Base-by-base conservation (phyloP, 2,797 vertebrate species). In the Bufotes viridis region DNA sequence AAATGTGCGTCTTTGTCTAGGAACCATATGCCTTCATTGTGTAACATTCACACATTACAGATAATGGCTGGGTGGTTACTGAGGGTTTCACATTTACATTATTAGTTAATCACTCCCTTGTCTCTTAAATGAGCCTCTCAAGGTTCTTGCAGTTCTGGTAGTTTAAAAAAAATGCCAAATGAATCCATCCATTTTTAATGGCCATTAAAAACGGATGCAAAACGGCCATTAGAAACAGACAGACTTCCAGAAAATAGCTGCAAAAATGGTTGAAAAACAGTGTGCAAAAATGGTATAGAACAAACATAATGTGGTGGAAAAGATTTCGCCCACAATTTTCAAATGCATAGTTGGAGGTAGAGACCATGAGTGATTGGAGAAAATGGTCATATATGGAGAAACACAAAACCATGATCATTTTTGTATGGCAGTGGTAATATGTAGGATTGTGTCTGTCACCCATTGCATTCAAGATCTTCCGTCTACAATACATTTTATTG, bases 1-100 rank as follows among this genome's bases (percentile, higher is more conserved):
- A 70, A 70, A 70, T 70, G 69, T 70, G 29, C 7, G 14, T 49
- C 70, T 74, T 74, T 74, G 70, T 74, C 70, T 49, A 74, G 70
- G 34, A 74, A 74, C 29, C 70, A 74, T 74, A 74, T 74, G 70
- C 26, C 20, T 74, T 74, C 29, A 74, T 42, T 74, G 70, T 26
- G 70, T 74, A 74, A 74, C 29, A 18, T 74, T 74, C 70, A 74
- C 70, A 74, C 70, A 74, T 74, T 74, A 74, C 18, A 18, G 69
- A 26, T 70, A 70, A 70, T 70, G 69, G 69, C 7, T 13, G 15
- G 69, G 34, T 70, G 10, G 29, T 70, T 70, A 70, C 69, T 34
- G 34, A 70, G n/a, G 69, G 69, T 70, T 70, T 70, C 15, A 70
- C 69, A 34, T 70, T 70, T 70, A 34, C 69, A 70, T 70, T 70